Percentiles rank a stretch among this genome's conserved stretches.
phyloP scores from a whole-genome alignment of 1,140 invertebrate genomes.

The Andrena cerasifolii region DNA sequence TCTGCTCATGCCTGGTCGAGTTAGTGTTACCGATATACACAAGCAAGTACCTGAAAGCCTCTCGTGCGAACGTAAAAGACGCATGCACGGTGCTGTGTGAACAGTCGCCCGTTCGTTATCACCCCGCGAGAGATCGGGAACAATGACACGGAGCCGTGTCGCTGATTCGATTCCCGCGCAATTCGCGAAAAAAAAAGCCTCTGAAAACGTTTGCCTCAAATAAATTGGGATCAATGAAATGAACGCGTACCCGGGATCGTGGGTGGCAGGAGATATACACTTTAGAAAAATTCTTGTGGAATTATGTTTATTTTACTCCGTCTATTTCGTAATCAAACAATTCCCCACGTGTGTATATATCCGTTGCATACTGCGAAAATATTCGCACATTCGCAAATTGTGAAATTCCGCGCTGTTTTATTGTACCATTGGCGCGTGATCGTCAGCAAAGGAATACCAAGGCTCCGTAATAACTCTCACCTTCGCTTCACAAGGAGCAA shows the following conservation, averaged over 20 bases:
- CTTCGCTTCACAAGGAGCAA: slow-evolving; percentile 45
- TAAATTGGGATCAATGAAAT: background rate
- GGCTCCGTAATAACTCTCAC: slow-evolving; percentile 35
- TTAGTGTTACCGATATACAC: slow-evolving; percentile 76
- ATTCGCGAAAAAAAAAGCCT: background rate
- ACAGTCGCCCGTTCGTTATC: slow-evolving; percentile 55
- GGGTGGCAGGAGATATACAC: no score
- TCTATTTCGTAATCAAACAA: no score
- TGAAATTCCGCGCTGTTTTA: slow-evolving; percentile 7
- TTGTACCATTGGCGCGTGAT: background rate
- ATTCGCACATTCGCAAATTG: background rate
- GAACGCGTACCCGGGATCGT: background rate
- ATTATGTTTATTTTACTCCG: no score
- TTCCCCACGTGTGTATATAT: background rate
- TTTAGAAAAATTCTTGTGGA: background rate
- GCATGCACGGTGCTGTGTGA: background rate
- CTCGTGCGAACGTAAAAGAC: slow-evolving; percentile 26
- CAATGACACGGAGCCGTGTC: slow-evolving; percentile 49
- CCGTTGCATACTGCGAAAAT: background rate
- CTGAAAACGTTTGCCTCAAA: background rate
- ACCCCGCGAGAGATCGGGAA: slow-evolving; percentile 47
- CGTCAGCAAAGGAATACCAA: slow-evolving; percentile 24
- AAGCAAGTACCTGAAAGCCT: slow-evolving; percentile 10
- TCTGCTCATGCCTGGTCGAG: slow-evolving; percentile 41
- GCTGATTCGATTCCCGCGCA: slow-evolving; percentile 10